Conservation (phyloP, 2,113 vertebrate genomes). For the Pristiophorus japonicus region DNA sequence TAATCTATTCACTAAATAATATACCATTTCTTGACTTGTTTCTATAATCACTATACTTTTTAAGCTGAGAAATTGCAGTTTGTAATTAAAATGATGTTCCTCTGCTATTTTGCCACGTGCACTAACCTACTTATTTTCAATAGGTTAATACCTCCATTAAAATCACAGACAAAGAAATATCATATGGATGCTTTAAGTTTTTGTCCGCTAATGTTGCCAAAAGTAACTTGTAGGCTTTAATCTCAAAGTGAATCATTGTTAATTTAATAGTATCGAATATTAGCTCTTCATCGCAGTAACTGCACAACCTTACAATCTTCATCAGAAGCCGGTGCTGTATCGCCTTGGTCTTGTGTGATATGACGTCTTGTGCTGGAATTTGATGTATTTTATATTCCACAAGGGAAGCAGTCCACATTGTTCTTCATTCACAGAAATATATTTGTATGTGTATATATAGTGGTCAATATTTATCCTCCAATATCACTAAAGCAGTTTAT, state of each 20-base stretch:
- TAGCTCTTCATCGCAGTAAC: background rate
- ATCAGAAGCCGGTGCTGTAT: background rate
- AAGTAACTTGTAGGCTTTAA: background rate
- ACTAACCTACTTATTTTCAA: background rate
- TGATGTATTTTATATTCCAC: background rate
- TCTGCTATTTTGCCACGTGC: background rate
- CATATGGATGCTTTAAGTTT: background rate
- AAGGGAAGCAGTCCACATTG: background rate
- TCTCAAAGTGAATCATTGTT: background rate
- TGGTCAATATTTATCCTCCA: background rate
- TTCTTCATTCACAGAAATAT: background rate
- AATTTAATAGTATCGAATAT: background rate
- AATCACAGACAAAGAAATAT: background rate
- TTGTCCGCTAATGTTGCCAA: background rate
- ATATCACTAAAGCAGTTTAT: background rate
- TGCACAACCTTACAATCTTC: background rate
- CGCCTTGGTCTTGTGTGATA: background rate
- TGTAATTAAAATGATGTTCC: background rate
- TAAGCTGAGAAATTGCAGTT: no score
- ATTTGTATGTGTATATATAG: background rate
- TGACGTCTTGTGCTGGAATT: background rate
- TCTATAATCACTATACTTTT: background rate
- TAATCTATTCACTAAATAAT: background rate
- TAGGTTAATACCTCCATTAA: background rate
- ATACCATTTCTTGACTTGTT: background rate